Evolutionary conservation across 1,140 invertebrate species (phyloP), one percentile per base, ranked within the genome.

Genomic region (Branchinecta lindahli): DNA sequence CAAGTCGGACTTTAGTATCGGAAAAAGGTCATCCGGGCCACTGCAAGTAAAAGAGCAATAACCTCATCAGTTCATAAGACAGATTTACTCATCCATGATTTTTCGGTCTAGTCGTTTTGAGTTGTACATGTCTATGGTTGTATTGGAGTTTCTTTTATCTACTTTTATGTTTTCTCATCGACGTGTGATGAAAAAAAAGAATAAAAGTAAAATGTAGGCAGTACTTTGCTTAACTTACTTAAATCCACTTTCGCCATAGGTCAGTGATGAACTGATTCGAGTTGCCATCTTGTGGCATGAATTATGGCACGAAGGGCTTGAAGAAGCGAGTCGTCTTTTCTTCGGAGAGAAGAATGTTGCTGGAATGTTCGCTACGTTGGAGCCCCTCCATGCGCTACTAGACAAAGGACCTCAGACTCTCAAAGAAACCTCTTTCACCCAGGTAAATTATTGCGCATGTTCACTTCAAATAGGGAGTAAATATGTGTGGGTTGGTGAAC

Each of bases 211-310:
- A n/a, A n/a, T n/a, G n/a, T n/a, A n/a, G n/a, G n/a, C n/a, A n/a
- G n/a, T n/a, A n/a, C n/a, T 33, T 33, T 33, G 5, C 5, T 33
- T 33, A 33, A 33, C 33, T 33, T 5, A 33, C 33, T 3, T 1
- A 33, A 33, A 33, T 33, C 33, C 33, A 33, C 33, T 33, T 33
- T 33, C 5, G 1, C 52, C 70, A 67, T 74, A 83, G 88, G 91
- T 92, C 44, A 96, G 92, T 73, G 95, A 99, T 75, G 97, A 99
- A 78, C 81, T 99, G 33, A 99, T 99, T 68, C 83, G 96, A 70
- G 95, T 99, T 0, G 96, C 96, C 8, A 99, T 99, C 71, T 80
- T 99, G 2, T 99, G 97, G 96, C 96, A 99, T 79, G 97, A 99
- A 78, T 86, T 96, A 73, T 99, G 96, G 96, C 93, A 98, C 78